phyloP scores from a whole-genome alignment of 1,140 invertebrate genomes.

The Drosophila orosa region DNA sequence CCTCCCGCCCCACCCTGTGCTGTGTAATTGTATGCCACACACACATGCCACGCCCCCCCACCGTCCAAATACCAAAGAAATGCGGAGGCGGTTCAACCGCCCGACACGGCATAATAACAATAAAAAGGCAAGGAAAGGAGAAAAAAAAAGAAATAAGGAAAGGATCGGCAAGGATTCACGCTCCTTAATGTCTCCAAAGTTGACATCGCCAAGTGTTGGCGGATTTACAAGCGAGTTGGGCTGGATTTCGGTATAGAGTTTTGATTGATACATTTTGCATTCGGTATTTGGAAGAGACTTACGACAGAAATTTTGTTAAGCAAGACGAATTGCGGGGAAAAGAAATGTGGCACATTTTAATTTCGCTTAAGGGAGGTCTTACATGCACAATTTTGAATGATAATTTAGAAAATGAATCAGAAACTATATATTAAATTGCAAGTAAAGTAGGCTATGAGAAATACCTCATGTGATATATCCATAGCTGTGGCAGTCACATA shows the following conservation, averaged over 20 bases:
- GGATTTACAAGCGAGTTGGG: conserved; percentile 60
- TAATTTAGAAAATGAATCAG: background rate
- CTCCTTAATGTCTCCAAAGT: conserved; percentile 75
- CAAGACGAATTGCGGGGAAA: conserved; percentile 60
- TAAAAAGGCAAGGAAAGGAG: conserved; percentile 44
- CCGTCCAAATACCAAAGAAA: conserved; percentile 25
- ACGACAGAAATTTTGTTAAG: conserved; percentile 51
- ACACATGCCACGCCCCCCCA: conserved; percentile 10
- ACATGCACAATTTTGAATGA: background rate
- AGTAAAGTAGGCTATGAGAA: background rate
- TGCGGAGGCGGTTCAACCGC: conserved; percentile 34
- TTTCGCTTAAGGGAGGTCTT: conserved; percentile 6
- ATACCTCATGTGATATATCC: background rate
- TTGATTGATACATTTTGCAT: conserved; percentile 77
- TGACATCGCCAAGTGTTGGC: conserved; percentile 77
- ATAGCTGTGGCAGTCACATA: background rate
- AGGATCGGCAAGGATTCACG: conserved; percentile 59
- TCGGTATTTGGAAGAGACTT: conserved; percentile 58
- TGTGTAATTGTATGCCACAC: conserved; percentile 67
- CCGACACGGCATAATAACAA: conserved; percentile 68
- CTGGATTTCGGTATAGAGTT: conserved; percentile 58
- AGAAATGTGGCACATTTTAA: conserved; percentile 11
- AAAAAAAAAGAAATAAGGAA: conserved; percentile 3
- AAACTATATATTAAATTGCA: background rate
- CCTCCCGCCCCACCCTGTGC: conserved; percentile 18